Evolutionary conservation across 2,888 invertebrate genomes (phyloP), one percentile per base, ranked within the genome.

Genomic region (Unio delphinus): DNA sequence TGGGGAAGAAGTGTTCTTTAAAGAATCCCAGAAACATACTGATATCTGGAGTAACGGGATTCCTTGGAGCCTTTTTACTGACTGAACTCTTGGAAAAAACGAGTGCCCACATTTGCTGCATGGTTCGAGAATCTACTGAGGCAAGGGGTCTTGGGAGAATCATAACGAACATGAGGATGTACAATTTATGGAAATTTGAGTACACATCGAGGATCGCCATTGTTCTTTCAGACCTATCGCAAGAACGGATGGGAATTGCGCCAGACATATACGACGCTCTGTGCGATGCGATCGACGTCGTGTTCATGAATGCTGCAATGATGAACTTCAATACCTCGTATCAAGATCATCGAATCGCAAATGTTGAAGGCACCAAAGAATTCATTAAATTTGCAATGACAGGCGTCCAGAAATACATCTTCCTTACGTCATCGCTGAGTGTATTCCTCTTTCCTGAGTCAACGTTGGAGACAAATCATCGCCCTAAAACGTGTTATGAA

Each of bases 261-360:
- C 77, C 80, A 20, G 80, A 81, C 56, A 79, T 80, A 20, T 82
- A 82, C 70, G 74, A 72, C 30, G 72, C 76, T 6, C 65, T 83
- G 3, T 78, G 78, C 30, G 74, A 76, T 59, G 70, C 74, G 11
- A 72, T 83, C 11, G 83, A 83, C 63, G 78, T 76, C 17, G 73
- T 83, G 1, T 81, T 81, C 62, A 80, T 82, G 78, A 83, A 83
- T 69, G 83, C 81, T 15, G 83, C 83, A 3, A 75, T 73, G 68
- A 81, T 83, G 80, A 82, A 83, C 68, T 83, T 83, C 72, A 83
- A 83, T 61, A 79, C 76, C 56, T 58, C 72, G 8, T 83, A 83
- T 61, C 73, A 77, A 64, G 83, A 80, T 56, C 83, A 83, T 67
- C 69, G 79, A 62, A 62, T 68, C 5, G 77, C 79, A 57, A 83